These are phyloP conservation scores for Turnix velox DNA, from an alignment of 2,113 vertebrate species.

Conservation along the genomic window DNA sequence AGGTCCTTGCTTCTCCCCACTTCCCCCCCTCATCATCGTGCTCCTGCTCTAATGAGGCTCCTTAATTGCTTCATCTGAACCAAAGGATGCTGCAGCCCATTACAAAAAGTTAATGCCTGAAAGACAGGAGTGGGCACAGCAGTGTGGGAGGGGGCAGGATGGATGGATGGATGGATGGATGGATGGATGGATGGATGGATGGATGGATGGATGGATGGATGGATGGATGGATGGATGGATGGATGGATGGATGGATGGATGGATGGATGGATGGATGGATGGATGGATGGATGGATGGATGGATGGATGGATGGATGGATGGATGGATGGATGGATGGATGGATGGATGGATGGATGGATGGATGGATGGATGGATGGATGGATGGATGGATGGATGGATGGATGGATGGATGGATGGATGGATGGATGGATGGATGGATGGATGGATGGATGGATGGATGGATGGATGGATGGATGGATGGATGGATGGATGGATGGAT, in stretches of 20 bases:
- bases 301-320: neutral
- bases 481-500: neutral
- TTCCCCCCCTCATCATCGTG: neutral
- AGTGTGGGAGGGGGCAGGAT: neutral
- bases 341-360: neutral
- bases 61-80: neutral
- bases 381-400: neutral
- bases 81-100: neutral
- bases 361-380: neutral
- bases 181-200: accelerated
- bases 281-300: neutral
- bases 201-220: neutral
- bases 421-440: neutral
- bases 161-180: neutral
- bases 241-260: neutral
- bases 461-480: accelerated
- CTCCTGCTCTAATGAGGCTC: constrained; percentile 2
- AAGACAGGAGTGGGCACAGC: neutral
- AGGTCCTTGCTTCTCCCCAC: accelerated
- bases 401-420: accelerated
- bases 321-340: accelerated
- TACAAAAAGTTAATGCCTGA: neutral
- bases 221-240: neutral
- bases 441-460: neutral
- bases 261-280: accelerated